Conservation (phyloP, 2,888 invertebrate species). For the Tineola bisselliella region DNA sequence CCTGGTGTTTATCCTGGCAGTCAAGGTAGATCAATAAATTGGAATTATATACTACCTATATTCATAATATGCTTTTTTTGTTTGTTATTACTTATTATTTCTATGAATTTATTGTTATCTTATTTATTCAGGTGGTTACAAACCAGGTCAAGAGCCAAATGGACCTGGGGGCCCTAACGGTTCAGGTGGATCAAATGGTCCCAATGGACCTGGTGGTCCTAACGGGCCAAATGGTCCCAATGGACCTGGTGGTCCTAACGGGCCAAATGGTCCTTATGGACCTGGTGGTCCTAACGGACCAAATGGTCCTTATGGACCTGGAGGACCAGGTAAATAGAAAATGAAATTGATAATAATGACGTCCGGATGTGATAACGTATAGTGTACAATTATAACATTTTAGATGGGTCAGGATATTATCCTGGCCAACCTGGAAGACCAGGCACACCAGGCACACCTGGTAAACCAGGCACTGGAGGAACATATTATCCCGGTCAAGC, state of each 20-base stretch:
- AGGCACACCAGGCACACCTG: constrained; percentile 30
- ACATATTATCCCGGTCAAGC: constrained; percentile 16
- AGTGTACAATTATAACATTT: no score
- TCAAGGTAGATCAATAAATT: neutral
- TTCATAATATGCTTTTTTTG: no score
- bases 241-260: constrained; percentile 15
- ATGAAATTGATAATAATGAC: no score
- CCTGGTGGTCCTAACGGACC: constrained; percentile 28
- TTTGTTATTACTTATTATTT: no score
- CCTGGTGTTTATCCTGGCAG: constrained; percentile 33
- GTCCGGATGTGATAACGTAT: no score
- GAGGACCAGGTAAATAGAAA: constrained; percentile 9
- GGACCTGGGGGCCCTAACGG: constrained; percentile 22
- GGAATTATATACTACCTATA: no score
- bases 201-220: constrained; percentile 22
- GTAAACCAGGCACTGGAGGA: constrained; percentile 18
- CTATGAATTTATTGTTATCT: neutral
- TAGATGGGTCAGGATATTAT: constrained; percentile 10
- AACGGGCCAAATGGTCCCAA: constrained; percentile 21
- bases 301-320: constrained; percentile 23
- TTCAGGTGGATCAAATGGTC: constrained; percentile 18
- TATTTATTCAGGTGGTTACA: constrained; percentile 12
- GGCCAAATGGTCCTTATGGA: constrained; percentile 24
- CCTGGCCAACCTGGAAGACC: constrained; percentile 27
- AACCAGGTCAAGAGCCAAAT: constrained; percentile 30